phyloP scores from a whole-genome alignment of 2,113 vertebrate genomes.

The Mellivora capensis region DNA sequence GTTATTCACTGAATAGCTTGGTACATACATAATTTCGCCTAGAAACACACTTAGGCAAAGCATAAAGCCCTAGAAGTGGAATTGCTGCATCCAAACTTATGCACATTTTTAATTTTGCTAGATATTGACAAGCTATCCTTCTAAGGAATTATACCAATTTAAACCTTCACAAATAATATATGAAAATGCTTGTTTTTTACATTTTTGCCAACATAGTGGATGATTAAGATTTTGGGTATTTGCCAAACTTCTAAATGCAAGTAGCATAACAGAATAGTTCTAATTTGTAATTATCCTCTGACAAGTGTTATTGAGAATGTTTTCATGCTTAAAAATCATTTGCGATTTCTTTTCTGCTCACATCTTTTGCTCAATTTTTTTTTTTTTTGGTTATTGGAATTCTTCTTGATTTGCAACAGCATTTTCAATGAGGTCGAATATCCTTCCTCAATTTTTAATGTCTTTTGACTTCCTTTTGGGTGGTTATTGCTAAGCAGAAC shows the following conservation, averaged over 20 bases:
- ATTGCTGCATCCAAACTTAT: background rate
- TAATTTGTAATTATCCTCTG: background rate
- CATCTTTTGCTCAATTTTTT: background rate
- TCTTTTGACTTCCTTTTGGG: background rate
- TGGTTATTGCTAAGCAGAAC: background rate
- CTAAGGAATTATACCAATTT: background rate
- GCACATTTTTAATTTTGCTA: background rate
- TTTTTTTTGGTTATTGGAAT: background rate
- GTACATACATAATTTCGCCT: background rate
- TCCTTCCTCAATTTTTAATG: background rate
- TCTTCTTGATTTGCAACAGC: background rate
- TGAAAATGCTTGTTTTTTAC: background rate
- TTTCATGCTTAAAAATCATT: background rate
- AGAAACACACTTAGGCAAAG: background rate
- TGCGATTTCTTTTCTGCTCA: background rate
- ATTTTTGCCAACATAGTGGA: background rate
- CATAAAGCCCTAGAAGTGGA: background rate
- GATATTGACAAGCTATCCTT: background rate
- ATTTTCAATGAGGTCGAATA: background rate
- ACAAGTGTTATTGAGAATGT: background rate
- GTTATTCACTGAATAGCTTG: background rate
- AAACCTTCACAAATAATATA: background rate
- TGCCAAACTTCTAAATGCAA: background rate
- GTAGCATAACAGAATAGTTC: background rate
- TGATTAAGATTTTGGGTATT: background rate